A percentile compares a stretch with the other conserved stretches of the same genome.
phyloP scores from a whole-genome alignment of 2,113 vertebrate species.

The Camelus bactrianus region DNA sequence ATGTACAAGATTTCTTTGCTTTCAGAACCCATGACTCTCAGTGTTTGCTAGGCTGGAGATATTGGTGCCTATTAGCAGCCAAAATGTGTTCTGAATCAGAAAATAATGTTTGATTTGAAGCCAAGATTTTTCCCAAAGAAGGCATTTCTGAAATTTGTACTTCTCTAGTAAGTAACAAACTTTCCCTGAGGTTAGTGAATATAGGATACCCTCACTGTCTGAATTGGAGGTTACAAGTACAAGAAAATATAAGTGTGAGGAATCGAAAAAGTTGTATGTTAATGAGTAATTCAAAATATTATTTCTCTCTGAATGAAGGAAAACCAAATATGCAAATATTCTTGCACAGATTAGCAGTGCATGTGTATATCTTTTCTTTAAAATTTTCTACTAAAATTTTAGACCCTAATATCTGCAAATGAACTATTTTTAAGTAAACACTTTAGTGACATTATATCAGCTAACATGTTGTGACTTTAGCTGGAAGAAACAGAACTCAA shows the following conservation, averaged over 20 bases:
- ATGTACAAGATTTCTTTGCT: neutral
- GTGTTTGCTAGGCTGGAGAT: neutral
- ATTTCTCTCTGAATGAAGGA: neutral
- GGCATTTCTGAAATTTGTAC: neutral
- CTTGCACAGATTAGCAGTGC: neutral
- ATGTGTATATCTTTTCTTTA: neutral
- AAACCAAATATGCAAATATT: neutral
- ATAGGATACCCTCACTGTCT: neutral
- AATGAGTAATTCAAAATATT: neutral
- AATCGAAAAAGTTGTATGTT: neutral
- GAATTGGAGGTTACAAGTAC: neutral
- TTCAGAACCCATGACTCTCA: neutral
- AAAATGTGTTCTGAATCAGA: neutral
- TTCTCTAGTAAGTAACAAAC: neutral
- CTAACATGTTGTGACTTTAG: neutral
- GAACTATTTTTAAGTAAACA: neutral
- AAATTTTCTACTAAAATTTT: neutral
- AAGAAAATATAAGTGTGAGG: neutral
- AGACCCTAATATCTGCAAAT: neutral
- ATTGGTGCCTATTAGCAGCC: neutral
- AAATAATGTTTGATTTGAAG: neutral
- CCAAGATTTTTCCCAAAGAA: neutral
- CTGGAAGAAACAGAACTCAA: neutral
- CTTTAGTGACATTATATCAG: neutral
- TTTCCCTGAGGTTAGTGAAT: neutral